A percentile compares a stretch with the other conserved stretches of the same genome.
Evolutionary conservation across 30 jellyfish, hydroid and myxozoan species (phyloP).

Genomic region (Hydractinia symbiolongicarpus): DNA sequence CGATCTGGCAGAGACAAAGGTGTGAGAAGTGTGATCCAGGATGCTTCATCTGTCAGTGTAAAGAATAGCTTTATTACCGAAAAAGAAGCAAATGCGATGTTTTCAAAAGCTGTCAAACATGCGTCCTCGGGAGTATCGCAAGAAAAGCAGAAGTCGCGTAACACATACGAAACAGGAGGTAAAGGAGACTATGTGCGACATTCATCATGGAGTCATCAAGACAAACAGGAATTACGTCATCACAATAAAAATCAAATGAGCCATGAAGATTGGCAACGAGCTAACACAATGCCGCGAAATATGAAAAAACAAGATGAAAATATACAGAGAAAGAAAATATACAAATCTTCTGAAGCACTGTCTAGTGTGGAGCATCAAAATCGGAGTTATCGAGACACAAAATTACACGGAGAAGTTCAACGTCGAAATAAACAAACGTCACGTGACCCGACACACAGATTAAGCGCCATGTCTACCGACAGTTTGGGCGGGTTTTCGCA

Average conservation of each 20-base stretch:
- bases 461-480: slow-evolving; percentile 19
- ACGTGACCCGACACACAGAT: background rate
- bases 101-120: background rate
- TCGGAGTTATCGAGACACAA: slow-evolving; percentile 30
- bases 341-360: background rate
- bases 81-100: slow-evolving; percentile 11
- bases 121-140: slow-evolving; percentile 2
- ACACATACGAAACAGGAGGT: background rate
- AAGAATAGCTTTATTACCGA: slow-evolving; percentile 5
- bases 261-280: slow-evolving; percentile 9
- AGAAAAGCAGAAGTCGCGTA: background rate
- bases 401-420: background rate
- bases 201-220: slow-evolving; percentile 1
- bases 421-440: background rate
- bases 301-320: background rate
- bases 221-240: background rate
- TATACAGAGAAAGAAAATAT: background rate
- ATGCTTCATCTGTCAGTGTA: too few species aligned
- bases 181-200: background rate
- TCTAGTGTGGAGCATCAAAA: background rate
- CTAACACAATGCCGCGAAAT: slow-evolving; percentile 7
- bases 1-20: too few species aligned
- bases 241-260: background rate
- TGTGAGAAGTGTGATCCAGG: too few species aligned
- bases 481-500: slow-evolving; percentile 28